Evolutionary conservation across 2,888 invertebrate genomes (phyloP).

Genomic region (Serripes groenlandicus): DNA sequence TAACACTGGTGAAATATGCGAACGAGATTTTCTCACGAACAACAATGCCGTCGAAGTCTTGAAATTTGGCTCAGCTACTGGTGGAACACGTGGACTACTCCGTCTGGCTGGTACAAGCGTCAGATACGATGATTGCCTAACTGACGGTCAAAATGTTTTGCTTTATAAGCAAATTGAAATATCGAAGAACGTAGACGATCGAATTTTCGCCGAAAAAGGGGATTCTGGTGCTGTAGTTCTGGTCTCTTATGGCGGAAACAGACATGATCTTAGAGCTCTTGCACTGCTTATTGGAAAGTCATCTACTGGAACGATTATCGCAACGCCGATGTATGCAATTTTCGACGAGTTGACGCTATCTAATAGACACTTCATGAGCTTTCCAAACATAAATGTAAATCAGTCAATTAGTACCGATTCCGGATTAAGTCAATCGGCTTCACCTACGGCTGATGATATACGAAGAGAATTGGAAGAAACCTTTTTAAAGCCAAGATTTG

Average conservation of each 20-base stretch:
- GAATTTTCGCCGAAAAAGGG: neutral
- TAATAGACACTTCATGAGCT: too few species aligned
- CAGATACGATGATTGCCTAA: neutral
- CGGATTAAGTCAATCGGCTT: too few species aligned
- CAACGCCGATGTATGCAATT: neutral
- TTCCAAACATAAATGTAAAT: too few species aligned
- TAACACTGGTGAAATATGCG: neutral
- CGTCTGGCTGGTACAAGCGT: neutral
- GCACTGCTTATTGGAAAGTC: neutral
- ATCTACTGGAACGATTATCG: neutral
- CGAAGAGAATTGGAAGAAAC: too few species aligned
- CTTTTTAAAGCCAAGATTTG: too few species aligned
- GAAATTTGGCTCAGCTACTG: neutral
- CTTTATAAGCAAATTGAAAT: neutral
- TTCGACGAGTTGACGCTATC: neutral
- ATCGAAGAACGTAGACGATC: neutral
- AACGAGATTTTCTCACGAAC: neutral
- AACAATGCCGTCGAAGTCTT: neutral
- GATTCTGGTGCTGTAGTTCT: neutral
- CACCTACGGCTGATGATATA: too few species aligned
- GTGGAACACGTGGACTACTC: neutral
- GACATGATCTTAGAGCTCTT: neutral
- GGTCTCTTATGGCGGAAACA: neutral
- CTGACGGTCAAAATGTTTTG: neutral
- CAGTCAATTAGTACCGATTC: too few species aligned